Conservation (phyloP, 1,140 invertebrate genomes). For the Chironomus tepperi region DNA sequence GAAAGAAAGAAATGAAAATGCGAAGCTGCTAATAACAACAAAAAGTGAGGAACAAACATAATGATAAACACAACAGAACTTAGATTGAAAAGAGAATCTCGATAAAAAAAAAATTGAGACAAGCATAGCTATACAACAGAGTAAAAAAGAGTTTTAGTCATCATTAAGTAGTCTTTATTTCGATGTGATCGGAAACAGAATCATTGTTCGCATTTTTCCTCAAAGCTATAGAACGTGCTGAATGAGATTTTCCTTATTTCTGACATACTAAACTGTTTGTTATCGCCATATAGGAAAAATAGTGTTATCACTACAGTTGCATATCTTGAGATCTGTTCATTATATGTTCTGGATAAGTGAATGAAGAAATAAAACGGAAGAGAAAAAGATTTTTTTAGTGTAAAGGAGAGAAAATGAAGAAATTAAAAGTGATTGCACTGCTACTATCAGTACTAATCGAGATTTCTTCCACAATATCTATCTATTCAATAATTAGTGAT, state of each 20-base stretch:
- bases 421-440: slow-evolving; percentile 20
- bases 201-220: neutral
- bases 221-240: neutral
- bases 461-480: neutral
- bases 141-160: slow-evolving; percentile 16
- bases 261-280: no score
- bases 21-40: no score
- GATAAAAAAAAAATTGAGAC: neutral
- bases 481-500: slow-evolving; percentile 1
- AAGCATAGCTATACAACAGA: neutral
- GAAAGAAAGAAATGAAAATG: no score
- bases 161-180: slow-evolving; percentile 20
- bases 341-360: no score
- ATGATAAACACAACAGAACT: no score
- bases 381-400: no score
- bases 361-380: no score
- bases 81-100: no score
- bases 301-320: no score
- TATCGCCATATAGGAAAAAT: no score
- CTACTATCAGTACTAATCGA: neutral
- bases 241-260: neutral
- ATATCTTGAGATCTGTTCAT: no score
- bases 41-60: no score
- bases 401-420: neutral
- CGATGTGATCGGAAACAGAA: slow-evolving; percentile 19